Base-by-base conservation (phyloP, 1,140 invertebrate species). In the Penaeus chinensis region DNA sequence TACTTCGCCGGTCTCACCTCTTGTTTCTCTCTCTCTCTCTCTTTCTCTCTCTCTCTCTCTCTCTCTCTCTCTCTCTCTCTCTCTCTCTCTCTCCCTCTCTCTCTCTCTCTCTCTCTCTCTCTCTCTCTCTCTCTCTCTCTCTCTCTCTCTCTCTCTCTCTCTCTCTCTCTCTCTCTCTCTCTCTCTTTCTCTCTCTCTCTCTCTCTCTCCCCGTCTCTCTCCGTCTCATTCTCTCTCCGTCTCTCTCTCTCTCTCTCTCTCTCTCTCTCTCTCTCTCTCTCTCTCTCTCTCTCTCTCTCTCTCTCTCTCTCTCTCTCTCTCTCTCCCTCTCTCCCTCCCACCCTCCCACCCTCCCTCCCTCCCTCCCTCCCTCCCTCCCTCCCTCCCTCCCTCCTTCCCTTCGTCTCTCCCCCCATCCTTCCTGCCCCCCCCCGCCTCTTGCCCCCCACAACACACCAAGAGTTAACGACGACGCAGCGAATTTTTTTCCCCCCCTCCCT, bases 381-480 rank as follows among this genome's bases (percentile, higher is more conserved):
- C 32, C 1, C 18, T 76, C 24, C 5, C 16, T 32, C 71, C 5
- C 32, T 76, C 71, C 24, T 1, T 76, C 32, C 3, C 24, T 32
- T 1, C 71, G 1, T 76, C 18, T 32, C 24, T 22, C 32, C 24
- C 71, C 24, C 24, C 22, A 3, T 32, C 24, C 16, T 18, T 32
- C 71, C 22, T 76, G 16, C 24, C 32, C 32, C 18, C 74, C 24
- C 37, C 74, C 74, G 3, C 24, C 37, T 27, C 18, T 19, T 47
- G 5, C n/a, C 18, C 76, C 37, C 76, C 11, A 10, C 76, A 13
- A 10, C 10, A 27, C 76, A 22, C 37, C 76, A n/a, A 22, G 79
- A 47, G 22, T 4, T n/a, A 24, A 42, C 20, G 37, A 71, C 65
- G 65, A 87, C 85, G 79, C 85, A 87, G 79, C 85, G 79, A 78